These are phyloP conservation scores for human (Homo sapiens) DNA, from an alignment of 2,113 vertebrate species.

Conservation along the genomic window GRCh38 chr20:7244501-7245000, in stretches of 20 bases:
- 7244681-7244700: neutral
- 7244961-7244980: neutral
- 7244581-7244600: conserved; percentile 19
- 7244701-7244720: neutral
- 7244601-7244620: neutral
- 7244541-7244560: neutral
- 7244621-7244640: neutral
- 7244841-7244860: neutral
- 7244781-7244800: neutral
- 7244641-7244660: neutral
- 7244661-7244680: neutral
- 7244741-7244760: neutral
- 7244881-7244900: neutral
- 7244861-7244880: neutral
- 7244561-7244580: neutral
- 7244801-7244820: neutral
- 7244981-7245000: neutral
- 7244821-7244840: neutral
- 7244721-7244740: neutral
- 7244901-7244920: neutral
- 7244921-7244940: neutral
- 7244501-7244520: neutral
- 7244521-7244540: neutral
- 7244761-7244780: neutral
- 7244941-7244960: neutral